Evolutionary conservation across 2,888 invertebrate genomes (phyloP).

Genomic region (Tridacna gigas): DNA sequence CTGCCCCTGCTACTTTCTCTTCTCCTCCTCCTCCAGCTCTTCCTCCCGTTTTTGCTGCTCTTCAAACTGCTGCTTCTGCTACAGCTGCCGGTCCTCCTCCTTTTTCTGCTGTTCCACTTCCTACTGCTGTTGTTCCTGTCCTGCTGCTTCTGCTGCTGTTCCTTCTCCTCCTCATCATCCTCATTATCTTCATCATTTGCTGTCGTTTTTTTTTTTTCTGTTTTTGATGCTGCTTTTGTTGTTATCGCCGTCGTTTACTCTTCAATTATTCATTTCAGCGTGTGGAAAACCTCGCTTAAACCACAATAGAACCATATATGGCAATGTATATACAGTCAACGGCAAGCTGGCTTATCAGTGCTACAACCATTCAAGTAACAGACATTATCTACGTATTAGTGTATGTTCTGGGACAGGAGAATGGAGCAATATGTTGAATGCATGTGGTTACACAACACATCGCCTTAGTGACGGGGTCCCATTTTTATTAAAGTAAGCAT

Average conservation of each 20-base stretch:
- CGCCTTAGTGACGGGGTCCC: neutral
- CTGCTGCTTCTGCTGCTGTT: neutral
- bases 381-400: neutral
- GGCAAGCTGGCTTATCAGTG: neutral
- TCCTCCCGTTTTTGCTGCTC: too few relatives aligned
- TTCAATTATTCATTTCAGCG: neutral
- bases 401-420: neutral
- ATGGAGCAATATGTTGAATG: neutral
- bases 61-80: too few relatives aligned
- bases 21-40: too few relatives aligned
- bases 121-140: too few relatives aligned
- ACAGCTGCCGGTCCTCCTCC: too few relatives aligned
- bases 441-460: neutral
- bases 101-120: too few relatives aligned
- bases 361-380: neutral
- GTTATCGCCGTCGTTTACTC: neutral
- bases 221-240: neutral
- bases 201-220: neutral
- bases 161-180: neutral
- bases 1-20: too few relatives aligned
- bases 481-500: neutral
- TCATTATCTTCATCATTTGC: neutral
- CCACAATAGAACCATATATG: neutral
- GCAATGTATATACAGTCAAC: neutral
- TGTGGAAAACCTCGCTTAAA: neutral